Base-by-base conservation (phyloP, 2,113 vertebrate species). In the Dicaeum eximium region DNA sequence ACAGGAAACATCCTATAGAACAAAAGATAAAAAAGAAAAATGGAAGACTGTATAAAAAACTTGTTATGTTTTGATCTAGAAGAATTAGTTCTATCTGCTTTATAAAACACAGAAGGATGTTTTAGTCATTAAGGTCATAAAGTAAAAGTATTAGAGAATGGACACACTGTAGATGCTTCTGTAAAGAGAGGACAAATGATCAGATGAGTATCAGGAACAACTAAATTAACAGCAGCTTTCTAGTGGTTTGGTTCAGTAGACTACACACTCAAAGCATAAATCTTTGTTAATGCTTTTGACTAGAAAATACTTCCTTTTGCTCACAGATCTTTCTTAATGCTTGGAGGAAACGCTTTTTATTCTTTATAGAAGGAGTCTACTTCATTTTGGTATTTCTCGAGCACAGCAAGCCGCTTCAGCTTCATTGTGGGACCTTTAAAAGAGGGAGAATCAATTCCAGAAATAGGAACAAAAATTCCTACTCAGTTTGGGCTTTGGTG, bases 351-450 rank as follows among this genome's bases (percentile, higher is more conserved):
- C 24, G 30, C 37, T 50, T 88, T 80, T 83, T 96, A 96, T 31
- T 95, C 95, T 70, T 82, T 90, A 92, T 99, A 99, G 94, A 99
- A 98, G 53, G 97, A 97, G 21, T 98, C 97, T 8, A 98, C 97
- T 95, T 98, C 95, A 21, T 94, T 89, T 90, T 92, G 97, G 94
- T 99, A 98, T 93, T 98, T 98, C 93, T 98, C 96, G 15, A 98
- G 95, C 65, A 99, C 98, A 1, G 92, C 45, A 5, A 97, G 97
- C 38, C 98, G 97, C 65, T 98, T 98, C 85, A 99, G 90, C 95
- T 99, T 99, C 98, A 99, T 98, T 15, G 99, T 99, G 2, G 98
- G 98, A 93, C 98, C 99, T 99, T 99, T 89, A 56, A 98, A 96
- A 67, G 74, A 91, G 57, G 54, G 44, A 88, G 57, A 69, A 80